Evolutionary conservation across 2,113 vertebrate genomes (phyloP).

Genomic region (Sphyrna mokarran): DNA sequence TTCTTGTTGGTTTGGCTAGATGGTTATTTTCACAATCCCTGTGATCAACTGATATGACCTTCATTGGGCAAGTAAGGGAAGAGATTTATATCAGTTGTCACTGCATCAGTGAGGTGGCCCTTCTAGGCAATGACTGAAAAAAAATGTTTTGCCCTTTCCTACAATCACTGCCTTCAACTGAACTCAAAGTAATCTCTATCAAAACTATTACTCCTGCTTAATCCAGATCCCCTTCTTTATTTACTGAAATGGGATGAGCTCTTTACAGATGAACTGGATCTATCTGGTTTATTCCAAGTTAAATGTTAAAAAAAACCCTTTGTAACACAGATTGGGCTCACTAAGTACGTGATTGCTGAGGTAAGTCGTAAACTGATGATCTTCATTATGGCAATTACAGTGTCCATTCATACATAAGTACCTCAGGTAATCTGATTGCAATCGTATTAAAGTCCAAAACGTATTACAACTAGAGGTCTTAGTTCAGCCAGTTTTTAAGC

Average conservation of each 20-base stretch:
- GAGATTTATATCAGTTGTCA: neutral
- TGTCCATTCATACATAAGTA: neutral
- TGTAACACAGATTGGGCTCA: neutral
- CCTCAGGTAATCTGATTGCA: neutral
- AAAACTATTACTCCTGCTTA: neutral
- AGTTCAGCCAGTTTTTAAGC: neutral
- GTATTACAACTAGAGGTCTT: neutral
- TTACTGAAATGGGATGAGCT: neutral
- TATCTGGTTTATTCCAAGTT: neutral
- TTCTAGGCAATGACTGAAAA: neutral
- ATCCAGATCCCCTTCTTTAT: neutral
- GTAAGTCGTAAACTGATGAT: neutral
- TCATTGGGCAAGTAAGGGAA: neutral
- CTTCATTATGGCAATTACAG: neutral
- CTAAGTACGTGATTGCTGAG: neutral
- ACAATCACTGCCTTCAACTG: neutral
- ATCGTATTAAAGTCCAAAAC: neutral
- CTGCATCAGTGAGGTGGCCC: neutral
- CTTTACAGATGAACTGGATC: neutral
- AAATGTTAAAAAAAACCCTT: neutral
- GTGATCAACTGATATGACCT: neutral
- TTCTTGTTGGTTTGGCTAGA: neutral
- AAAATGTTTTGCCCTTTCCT: neutral
- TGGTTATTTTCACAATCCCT: neutral
- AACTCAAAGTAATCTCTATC: neutral